Conservation (phyloP, 2,113 vertebrate species). For the Morone chrysops region DNA sequence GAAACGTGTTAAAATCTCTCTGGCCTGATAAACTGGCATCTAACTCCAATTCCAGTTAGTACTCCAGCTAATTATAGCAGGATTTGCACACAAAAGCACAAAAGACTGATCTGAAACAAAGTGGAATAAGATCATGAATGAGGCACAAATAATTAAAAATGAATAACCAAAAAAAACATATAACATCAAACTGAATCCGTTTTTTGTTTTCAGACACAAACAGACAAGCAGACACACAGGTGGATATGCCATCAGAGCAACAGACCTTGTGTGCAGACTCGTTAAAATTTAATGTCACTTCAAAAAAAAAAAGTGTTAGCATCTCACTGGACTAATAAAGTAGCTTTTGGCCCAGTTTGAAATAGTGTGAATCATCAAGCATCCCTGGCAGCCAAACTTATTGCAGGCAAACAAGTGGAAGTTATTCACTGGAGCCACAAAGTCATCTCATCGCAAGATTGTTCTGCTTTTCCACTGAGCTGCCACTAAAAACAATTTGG, state of each 20-base stretch:
- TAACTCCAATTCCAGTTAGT: slow-evolving; percentile 25
- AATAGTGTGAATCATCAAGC: slow-evolving; percentile 56
- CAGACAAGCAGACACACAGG: slow-evolving; percentile 26
- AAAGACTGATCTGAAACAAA: slow-evolving; percentile 6
- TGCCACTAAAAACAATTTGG: slow-evolving; percentile 38
- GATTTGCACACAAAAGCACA: slow-evolving; percentile 24
- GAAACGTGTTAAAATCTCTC: slow-evolving; percentile 61
- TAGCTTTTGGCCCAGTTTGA: slow-evolving; percentile 49
- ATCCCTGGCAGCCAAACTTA: slow-evolving; percentile 44
- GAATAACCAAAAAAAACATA: too few relatives aligned
- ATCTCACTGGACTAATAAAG: slow-evolving; percentile 70
- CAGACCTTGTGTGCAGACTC: slow-evolving; percentile 33
- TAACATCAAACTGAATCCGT: background rate
- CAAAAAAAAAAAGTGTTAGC: slow-evolving; percentile 58
- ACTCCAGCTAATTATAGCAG: slow-evolving; percentile 24
- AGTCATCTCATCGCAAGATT: slow-evolving; percentile 18
- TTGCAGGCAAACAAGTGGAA: slow-evolving; percentile 45
- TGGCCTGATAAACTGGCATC: slow-evolving; percentile 52
- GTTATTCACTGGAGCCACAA: slow-evolving; percentile 39
- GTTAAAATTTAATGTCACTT: slow-evolving; percentile 64
- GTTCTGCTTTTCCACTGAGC: slow-evolving; percentile 30
- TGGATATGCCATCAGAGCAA: slow-evolving; percentile 16
- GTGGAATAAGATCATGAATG: background rate
- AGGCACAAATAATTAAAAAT: background rate
- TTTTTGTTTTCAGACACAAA: slow-evolving; percentile 14